A percentile compares a stretch with the other conserved stretches of the same genome.
phyloP scores from a whole-genome alignment of 2,888 invertebrate genomes.

The Agrochola lota region DNA sequence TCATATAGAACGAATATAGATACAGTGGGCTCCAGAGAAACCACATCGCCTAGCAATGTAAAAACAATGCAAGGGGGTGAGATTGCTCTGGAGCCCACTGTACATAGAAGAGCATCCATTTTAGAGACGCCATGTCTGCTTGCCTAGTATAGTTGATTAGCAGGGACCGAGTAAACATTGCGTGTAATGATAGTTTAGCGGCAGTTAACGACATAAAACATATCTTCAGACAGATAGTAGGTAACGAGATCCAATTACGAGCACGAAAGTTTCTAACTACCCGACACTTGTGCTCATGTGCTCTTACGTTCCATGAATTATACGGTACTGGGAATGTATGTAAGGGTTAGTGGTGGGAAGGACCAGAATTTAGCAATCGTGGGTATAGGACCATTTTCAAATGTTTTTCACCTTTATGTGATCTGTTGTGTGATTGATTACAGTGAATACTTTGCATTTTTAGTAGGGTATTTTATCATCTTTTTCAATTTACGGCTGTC shows the following conservation, averaged over 20 bases:
- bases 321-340: background rate
- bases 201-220: slow-evolving; percentile 38
- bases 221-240: slow-evolving; percentile 30
- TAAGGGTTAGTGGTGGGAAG: background rate
- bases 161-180: slow-evolving; percentile 27
- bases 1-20: background rate
- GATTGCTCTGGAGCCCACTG: no score
- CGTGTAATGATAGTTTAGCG: slow-evolving; percentile 20
- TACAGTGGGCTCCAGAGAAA: no score
- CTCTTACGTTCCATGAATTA: background rate
- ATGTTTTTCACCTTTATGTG: background rate
- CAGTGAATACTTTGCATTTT: background rate
- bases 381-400: background rate
- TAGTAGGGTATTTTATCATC: background rate
- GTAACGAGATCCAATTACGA: slow-evolving; percentile 42
- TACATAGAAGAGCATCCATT: background rate
- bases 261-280: slow-evolving; percentile 39
- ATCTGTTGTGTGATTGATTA: background rate
- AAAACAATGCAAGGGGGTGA: no score
- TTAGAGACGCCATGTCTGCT: background rate
- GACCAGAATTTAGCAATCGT: background rate
- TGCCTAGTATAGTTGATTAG: background rate
- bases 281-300: slow-evolving; percentile 11
- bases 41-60: no score
- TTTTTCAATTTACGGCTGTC: background rate